Evolutionary conservation across 2,113 vertebrate genomes (phyloP), one percentile per base, ranked within the genome.

Genomic region (Calyptommatus sinebrachiatus): DNA sequence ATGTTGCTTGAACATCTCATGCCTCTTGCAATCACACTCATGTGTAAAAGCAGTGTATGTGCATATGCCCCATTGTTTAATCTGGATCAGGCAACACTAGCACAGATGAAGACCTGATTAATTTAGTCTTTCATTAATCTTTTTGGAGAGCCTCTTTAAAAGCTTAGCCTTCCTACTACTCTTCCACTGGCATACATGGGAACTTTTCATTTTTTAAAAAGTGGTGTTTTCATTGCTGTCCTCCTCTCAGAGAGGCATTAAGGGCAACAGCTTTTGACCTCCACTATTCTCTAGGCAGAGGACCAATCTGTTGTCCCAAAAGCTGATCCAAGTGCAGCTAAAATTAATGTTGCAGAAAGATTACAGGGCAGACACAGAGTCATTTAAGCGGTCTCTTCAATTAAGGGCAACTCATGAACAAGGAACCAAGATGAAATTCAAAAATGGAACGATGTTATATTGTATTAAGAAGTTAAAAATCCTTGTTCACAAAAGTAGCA

Each of bases 321-420:
- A 70, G 62, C 35, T 70, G 79, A 41, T 70, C 57, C 53, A 75
- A 70, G 45, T 31, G 28, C 26, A 35, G 14, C 65, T 62, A 69
- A 76, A 81, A 81, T 76, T 81, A 81, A 81, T 76, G 73, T 50
- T 8, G 57, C 79, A 69, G 66, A 76, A 69, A 81, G 73, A 66
- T 76, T 81, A 81, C 65, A 81, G 79, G 22, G 61, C 57, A 81
- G 72, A 75, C 72, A 76, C 50, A 31, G 67, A 53, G 45, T 70
- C 67, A 76, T 68, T 75, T 81, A 50, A 53, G 62, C 66, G 66
- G n/a, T 62, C 57, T 81, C 46, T 73, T 46, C 60, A 72, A 70
- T 76, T 81, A 83, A 74, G 65, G 50, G 35, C 63, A 21, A 31
- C 1, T 68, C 46, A 63, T 0, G 0, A 48, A 68, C 20, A 14